phyloP scores from a whole-genome alignment of 2,113 vertebrate species.

The Desmodus rotundus region DNA sequence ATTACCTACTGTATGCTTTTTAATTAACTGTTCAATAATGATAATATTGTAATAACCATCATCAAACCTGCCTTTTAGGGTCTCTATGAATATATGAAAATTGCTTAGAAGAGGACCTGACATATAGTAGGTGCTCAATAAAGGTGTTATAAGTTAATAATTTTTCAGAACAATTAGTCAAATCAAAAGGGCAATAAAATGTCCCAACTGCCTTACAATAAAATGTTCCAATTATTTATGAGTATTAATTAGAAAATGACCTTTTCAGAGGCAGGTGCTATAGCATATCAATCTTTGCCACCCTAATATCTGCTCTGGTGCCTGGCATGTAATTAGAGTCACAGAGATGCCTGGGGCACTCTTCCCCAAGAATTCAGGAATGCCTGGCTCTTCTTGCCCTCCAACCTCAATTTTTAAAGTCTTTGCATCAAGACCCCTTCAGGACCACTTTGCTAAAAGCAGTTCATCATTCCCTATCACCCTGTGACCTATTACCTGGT shows the following conservation, averaged over 20 bases:
- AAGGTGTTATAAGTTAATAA: neutral
- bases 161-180: neutral
- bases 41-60: neutral
- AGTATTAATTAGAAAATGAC: neutral
- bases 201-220: neutral
- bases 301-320: neutral
- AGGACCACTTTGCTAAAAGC: neutral
- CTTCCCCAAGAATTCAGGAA: fast-evolving
- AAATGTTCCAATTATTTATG: neutral
- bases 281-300: neutral
- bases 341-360: neutral
- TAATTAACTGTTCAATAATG: neutral
- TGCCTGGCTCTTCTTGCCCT: neutral
- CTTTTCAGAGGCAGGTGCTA: neutral
- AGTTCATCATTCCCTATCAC: neutral
- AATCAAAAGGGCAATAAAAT: neutral
- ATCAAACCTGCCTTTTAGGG: neutral
- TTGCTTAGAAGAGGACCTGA: neutral
- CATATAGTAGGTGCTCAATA: neutral
- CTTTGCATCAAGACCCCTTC: neutral
- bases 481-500: neutral
- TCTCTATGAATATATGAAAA: neutral
- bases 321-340: fast-evolving
- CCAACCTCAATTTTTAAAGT: neutral
- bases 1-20: neutral